These are phyloP conservation scores for Rambutsinella grinnellia DNA, from an alignment of 2,888 invertebrate species.

Conservation along the genomic window DNA sequence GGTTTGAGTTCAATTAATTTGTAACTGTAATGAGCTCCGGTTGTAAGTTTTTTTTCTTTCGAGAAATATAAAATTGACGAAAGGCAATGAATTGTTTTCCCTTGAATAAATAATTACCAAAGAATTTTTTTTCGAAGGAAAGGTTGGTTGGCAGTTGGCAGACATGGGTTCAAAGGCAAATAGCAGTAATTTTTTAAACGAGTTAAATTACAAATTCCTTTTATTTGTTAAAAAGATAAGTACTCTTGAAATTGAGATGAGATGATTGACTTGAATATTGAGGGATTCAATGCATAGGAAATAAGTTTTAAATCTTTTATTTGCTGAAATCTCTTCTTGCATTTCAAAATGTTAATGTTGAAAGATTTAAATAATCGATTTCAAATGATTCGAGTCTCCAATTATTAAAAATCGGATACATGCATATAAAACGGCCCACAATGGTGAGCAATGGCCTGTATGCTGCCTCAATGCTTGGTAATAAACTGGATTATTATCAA, in stretches of 20 bases:
- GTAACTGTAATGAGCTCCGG: slow-evolving; percentile 9
- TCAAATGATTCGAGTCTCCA: background rate
- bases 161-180: background rate
- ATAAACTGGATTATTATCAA: too few species aligned
- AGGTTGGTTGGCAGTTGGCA: background rate
- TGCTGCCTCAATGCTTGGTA: too few species aligned
- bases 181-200: slow-evolving; percentile 14
- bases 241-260: background rate
- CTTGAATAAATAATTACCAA: background rate
- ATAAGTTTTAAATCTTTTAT: background rate
- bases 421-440: too few species aligned
- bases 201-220: slow-evolving; percentile 17
- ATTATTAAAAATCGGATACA: too few species aligned
- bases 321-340: background rate
- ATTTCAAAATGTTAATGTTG: background rate
- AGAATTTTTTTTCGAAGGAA: background rate
- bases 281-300: background rate
- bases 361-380: background rate
- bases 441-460: too few species aligned
- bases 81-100: background rate
- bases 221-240: background rate
- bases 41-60: background rate
- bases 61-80: background rate
- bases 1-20: slow-evolving; percentile 28
- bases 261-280: background rate